phyloP scores from a whole-genome alignment of 2,113 vertebrate species.

The Axis porcinus region DNA sequence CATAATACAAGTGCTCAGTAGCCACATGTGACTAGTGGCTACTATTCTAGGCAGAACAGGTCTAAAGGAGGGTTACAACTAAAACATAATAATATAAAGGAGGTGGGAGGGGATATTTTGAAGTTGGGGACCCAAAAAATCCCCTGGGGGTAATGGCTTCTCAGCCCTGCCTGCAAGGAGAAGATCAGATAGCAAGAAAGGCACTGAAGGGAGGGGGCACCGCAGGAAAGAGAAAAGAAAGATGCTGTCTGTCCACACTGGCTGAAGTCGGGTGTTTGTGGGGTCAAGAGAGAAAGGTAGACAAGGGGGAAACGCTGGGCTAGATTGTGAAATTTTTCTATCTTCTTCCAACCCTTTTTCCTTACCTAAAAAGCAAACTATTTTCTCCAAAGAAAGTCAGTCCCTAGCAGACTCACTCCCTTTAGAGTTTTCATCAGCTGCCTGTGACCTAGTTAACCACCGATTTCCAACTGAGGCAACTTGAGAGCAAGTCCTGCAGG shows the following conservation, averaged over 20 bases:
- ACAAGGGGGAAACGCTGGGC: neutral
- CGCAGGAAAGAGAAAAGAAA: neutral
- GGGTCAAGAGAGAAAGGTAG: neutral
- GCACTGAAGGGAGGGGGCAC: neutral
- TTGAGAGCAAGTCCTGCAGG: slow-evolving; percentile 14
- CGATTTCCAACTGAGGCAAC: slow-evolving; percentile 50
- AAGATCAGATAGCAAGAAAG: neutral
- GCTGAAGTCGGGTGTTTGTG: neutral
- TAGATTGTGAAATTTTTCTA: neutral
- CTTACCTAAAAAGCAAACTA: neutral
- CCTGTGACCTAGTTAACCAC: slow-evolving; percentile 50
- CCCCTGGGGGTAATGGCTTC: neutral
- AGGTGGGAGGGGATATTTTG: neutral
- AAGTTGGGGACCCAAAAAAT: neutral
- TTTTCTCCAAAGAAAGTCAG: neutral
- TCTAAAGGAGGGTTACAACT: neutral
- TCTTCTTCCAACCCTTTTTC: neutral
- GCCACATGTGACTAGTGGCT: neutral
- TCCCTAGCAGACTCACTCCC: neutral
- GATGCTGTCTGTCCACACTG: neutral
- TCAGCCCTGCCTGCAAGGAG: neutral
- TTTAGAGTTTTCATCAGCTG: slow-evolving; percentile 28
- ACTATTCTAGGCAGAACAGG: neutral
- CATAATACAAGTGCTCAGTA: neutral
- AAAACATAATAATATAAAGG: neutral